Evolutionary conservation across 2,113 vertebrate species (phyloP).

Genomic region (Notarius lentiginosus): DNA sequence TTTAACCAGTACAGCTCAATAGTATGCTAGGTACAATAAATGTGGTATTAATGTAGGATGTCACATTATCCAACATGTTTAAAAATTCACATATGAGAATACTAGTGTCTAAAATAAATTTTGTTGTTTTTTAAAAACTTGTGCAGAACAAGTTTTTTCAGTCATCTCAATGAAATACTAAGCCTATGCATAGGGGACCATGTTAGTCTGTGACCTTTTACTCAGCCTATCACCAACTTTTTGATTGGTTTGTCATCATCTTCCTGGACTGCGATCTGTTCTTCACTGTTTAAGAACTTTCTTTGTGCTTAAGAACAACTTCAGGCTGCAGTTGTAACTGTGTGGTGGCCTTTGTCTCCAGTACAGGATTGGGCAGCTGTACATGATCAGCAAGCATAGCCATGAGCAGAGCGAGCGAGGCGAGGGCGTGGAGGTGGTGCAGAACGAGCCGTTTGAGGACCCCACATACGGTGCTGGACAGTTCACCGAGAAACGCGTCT

Average conservation of each 20-base stretch:
- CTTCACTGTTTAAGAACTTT: neutral
- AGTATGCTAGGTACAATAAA: neutral
- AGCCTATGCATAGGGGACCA: too few species aligned
- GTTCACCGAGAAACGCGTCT: conserved; percentile 89
- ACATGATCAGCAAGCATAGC: conserved; percentile 91
- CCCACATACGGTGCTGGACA: conserved; percentile 89
- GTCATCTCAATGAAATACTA: neutral
- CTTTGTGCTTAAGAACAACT: neutral
- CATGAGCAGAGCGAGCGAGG: conserved; percentile 88
- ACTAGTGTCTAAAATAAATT: neutral
- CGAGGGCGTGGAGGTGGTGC: conserved; percentile 92
- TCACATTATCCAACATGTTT: too few species aligned
- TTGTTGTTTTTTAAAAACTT: neutral
- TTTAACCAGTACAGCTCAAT: neutral
- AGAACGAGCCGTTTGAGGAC: conserved; percentile 86
- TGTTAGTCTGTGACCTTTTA: neutral
- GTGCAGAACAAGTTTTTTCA: neutral
- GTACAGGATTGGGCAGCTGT: conserved; percentile 84
- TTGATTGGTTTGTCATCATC: neutral
- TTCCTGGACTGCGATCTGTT: neutral
- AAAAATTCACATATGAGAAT: too few species aligned
- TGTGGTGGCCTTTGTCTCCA: conserved; percentile 61
- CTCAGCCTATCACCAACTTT: neutral
- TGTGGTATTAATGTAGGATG: too few species aligned
- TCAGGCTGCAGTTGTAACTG: conserved; percentile 14